These are phyloP conservation scores for Muricea muricata DNA, from an alignment of 92 coral and sea anemone species.

Conservation along the genomic window DNA sequence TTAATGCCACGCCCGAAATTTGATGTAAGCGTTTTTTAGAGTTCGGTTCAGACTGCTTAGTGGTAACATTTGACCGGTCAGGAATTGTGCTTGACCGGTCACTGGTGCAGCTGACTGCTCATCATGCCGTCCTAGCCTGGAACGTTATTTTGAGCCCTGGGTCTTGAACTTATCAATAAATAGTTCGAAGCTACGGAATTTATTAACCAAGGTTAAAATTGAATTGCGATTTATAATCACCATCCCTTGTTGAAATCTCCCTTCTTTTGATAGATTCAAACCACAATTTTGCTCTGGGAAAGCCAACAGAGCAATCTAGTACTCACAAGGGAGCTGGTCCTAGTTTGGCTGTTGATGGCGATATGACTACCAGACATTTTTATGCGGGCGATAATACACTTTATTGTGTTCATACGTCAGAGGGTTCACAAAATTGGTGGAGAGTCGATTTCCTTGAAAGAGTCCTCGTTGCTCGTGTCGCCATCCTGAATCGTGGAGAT, in stretches of 20 bases:
- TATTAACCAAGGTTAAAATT: too few relatives aligned
- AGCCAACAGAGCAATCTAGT: conserved; percentile 3
- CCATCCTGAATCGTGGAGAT: conserved; percentile 21
- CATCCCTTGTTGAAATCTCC: not conserved
- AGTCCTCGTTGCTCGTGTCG: conserved; percentile 14
- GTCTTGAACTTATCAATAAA: too few relatives aligned
- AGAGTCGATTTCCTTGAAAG: conserved; percentile 17
- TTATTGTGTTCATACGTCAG: not conserved
- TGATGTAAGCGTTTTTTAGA: too few relatives aligned
- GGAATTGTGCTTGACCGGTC: too few relatives aligned
- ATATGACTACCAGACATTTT: not conserved
- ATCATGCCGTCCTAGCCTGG: too few relatives aligned
- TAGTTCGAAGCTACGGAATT: too few relatives aligned
- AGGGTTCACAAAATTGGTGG: conserved; percentile 1
- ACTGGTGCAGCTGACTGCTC: too few relatives aligned
- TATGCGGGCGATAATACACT: not conserved
- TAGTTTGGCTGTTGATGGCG: conserved; percentile 1
- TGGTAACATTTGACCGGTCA: too few relatives aligned
- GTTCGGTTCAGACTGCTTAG: too few relatives aligned
- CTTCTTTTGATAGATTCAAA: not conserved
- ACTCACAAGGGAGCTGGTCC: not conserved
- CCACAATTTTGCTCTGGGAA: conserved; percentile 16
- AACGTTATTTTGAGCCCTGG: too few relatives aligned
- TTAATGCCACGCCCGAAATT: too few relatives aligned
- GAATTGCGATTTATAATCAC: too few relatives aligned